Evolutionary conservation across 1,140 invertebrate species (phyloP).

Genomic region (Plectrocnemia conspersa): DNA sequence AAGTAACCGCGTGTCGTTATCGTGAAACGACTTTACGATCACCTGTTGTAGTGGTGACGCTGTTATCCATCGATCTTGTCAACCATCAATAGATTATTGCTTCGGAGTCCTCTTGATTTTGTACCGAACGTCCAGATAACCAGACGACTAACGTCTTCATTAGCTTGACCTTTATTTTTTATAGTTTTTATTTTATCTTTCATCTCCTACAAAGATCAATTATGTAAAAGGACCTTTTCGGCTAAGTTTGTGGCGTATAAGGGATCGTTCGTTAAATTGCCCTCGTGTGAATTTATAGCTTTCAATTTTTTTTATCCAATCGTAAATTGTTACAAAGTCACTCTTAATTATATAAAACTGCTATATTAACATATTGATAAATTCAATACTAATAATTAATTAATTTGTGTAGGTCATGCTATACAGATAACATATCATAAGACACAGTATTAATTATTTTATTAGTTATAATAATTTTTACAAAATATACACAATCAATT

Average conservation of each 20-base stretch:
- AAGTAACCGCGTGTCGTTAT: too few species aligned
- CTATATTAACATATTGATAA: too few species aligned
- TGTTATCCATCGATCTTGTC: slow-evolving; percentile 11
- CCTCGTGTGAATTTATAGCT: slow-evolving; percentile 8
- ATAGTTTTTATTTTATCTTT: too few species aligned
- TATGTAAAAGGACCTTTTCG: not conserved
- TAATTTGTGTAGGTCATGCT: too few species aligned
- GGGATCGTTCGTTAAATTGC: slow-evolving; percentile 8
- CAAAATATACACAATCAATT: too few species aligned
- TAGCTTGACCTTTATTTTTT: not conserved
- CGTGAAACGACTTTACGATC: not conserved
- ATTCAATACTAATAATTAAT: too few species aligned
- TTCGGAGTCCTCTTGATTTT: not conserved
- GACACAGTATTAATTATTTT: too few species aligned
- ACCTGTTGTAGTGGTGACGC: slow-evolving; percentile 6
- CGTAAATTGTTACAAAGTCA: too few species aligned
- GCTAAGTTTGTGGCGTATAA: not conserved
- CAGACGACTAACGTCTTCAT: slow-evolving; percentile 19
- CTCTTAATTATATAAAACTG: too few species aligned
- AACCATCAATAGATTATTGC: not conserved
- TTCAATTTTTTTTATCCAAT: not conserved
- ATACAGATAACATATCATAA: too few species aligned
- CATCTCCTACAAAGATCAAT: not conserved
- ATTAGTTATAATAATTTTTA: too few species aligned
- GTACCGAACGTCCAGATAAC: slow-evolving; percentile 6